Conservation (phyloP, 2,888 invertebrate genomes). For the Nephrotoma flavescens region DNA sequence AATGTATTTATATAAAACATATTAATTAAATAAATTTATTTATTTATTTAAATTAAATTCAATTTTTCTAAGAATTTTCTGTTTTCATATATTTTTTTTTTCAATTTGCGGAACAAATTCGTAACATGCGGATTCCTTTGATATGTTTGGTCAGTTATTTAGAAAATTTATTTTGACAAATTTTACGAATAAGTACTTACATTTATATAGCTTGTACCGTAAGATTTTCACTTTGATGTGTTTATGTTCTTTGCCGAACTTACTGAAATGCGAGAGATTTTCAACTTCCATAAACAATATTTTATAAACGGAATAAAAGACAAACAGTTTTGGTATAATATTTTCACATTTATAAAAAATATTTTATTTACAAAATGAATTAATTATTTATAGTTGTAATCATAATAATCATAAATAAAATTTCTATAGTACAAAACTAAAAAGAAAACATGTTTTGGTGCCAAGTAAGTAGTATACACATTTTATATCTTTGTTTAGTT, state of each 20-base stretch:
- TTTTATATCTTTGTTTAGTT: neutral
- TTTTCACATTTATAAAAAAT: neutral
- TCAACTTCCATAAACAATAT: too few species aligned
- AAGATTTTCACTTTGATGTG: neutral
- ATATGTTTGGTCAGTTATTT: neutral
- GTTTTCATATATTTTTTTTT: neutral
- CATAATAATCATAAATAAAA: neutral
- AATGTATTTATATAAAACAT: neutral
- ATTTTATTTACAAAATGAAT: neutral
- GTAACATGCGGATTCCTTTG: neutral
- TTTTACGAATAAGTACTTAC: neutral
- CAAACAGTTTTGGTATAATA: neutral
- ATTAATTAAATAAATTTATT: neutral
- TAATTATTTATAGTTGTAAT: neutral
- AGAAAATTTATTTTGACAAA: neutral
- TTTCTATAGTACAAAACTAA: neutral
- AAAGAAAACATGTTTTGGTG: neutral
- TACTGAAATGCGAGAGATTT: neutral
- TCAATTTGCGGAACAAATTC: neutral
- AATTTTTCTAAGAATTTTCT: neutral
- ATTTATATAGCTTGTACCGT: neutral
- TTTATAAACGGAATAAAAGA: neutral
- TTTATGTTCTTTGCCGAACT: neutral
- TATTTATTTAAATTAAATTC: neutral
- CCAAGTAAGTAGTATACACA: neutral